These are phyloP conservation scores for Elegia similella DNA, from an alignment of 2,888 invertebrate genomes.

Conservation along the genomic window DNA sequence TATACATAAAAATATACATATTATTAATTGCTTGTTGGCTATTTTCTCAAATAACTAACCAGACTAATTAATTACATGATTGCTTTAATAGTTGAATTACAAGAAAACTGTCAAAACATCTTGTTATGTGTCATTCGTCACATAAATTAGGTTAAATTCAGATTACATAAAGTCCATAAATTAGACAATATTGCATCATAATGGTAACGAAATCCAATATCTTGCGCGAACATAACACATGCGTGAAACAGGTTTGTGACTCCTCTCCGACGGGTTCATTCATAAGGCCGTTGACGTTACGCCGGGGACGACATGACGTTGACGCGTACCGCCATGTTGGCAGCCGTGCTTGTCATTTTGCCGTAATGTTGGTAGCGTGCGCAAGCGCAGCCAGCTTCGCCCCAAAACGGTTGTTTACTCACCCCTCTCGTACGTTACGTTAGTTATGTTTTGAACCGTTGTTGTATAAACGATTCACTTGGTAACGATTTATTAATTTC, in stretches of 20 bases:
- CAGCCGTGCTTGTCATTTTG: slow-evolving; percentile 26
- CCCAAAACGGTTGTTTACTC: slow-evolving; percentile 48
- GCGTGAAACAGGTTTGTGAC: slow-evolving; percentile 52
- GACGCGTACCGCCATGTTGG: slow-evolving; percentile 34
- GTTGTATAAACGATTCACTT: slow-evolving; percentile 38
- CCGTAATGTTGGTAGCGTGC: slow-evolving; percentile 45
- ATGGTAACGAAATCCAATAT: slow-evolving; percentile 10
- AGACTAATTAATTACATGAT: neutral
- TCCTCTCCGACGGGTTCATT: slow-evolving; percentile 43
- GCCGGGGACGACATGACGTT: slow-evolving; percentile 8
- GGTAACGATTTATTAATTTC: slow-evolving; percentile 37
- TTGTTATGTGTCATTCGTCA: neutral
- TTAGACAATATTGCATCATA: slow-evolving; percentile 5
- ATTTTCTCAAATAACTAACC: neutral
- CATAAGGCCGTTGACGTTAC: slow-evolving; percentile 62
- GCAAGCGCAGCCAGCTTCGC: slow-evolving; percentile 54
- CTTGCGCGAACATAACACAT: slow-evolving; percentile 33
- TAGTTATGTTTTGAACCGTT: slow-evolving; percentile 65
- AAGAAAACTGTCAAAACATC: neutral
- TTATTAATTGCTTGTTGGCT: no score
- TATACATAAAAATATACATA: no score
- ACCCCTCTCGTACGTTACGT: slow-evolving; percentile 55
- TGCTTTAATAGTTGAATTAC: neutral
- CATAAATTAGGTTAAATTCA: neutral
- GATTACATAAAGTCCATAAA: slow-evolving; percentile 9